Evolutionary conservation across 1,140 invertebrate genomes (phyloP), one percentile per base, ranked within the genome.

Genomic region (Dreissena rostriformis): DNA sequence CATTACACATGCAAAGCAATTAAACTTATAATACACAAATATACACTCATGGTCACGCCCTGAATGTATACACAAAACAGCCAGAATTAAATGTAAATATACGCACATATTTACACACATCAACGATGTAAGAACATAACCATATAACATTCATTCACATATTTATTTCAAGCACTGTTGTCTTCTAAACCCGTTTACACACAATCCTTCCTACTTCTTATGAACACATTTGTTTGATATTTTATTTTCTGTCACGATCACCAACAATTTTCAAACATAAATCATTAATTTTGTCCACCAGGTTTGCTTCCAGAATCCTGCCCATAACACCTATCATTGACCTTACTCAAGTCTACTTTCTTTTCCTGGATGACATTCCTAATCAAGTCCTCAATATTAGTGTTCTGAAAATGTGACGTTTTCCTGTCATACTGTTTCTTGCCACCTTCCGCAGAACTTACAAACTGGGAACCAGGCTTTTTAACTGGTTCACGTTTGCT

Each of bases 351-450:
- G 22, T 79, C 52, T 1, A 51, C 70, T 22, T 73, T 65, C 11
- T 65, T 81, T 15, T 81, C 67, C 17, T 81, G 39, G 29, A 81
- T 81, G 26, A 81, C 73, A 39, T 73, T 68, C 24, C 73, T 81
- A 52, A 81, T 81, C 24, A 73, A 68, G 73, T 81, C 79, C 55
- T 81, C 79, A 49, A 81, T 51, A 53, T 73, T 79, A 61, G 65
- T 29, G 70, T 52, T 79, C 57, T 29, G n/a, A 57, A 70, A 79
- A 5, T 49, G 11, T 28, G 19, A 24, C 11, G 26, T 29, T 4
- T 71, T 70, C 22, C 26, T 17, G n/a, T 79, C 68, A 19, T 17
- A 51, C 12, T n/a, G 0, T 15, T 49, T 66, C 15, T 61, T 24
- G 14, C 52, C 63, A 0, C 14, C 22, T 17, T 17, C 10, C 24